A percentile compares a stretch with the other conserved stretches of the same genome.
These are phyloP conservation scores for Drosophila biarmipes DNA, from an alignment of 1,140 invertebrate species.

Conservation along the genomic window DNA sequence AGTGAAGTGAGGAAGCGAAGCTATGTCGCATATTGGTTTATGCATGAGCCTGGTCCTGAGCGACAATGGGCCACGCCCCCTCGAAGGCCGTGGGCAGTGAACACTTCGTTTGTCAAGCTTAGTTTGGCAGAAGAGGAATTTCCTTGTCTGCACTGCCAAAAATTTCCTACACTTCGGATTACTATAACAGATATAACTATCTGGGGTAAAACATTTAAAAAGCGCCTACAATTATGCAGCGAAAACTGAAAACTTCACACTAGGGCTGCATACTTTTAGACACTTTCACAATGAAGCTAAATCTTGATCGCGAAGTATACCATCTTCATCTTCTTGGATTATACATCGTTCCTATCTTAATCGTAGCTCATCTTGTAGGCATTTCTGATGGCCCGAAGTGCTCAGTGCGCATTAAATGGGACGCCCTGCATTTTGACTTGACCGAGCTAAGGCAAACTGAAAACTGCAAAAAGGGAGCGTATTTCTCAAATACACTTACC, in stretches of 20 bases:
- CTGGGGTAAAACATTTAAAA: too few species aligned
- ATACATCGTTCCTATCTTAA: too few species aligned
- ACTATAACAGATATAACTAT: too few species aligned
- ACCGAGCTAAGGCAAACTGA: slow-evolving; percentile 32
- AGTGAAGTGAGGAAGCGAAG: slow-evolving; percentile 22
- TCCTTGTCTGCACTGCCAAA: slow-evolving; percentile 16
- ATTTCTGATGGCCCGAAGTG: not conserved
- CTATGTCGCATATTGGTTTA: slow-evolving; percentile 72
- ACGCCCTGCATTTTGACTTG: slow-evolving; percentile 50
- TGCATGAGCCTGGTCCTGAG: slow-evolving; percentile 61
- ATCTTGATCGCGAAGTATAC: too few species aligned
- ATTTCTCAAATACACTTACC: slow-evolving; percentile 79
- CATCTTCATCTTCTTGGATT: not conserved
- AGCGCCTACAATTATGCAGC: too few species aligned
- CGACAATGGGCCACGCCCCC: slow-evolving; percentile 28
- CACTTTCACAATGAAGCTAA: too few species aligned
- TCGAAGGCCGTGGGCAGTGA: slow-evolving; percentile 25
- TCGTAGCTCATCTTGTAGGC: not conserved
- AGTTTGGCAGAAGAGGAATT: slow-evolving; percentile 33
- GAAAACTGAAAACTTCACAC: too few species aligned
- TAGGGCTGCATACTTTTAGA: too few species aligned
- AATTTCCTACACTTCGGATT: not conserved
- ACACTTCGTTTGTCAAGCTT: slow-evolving; percentile 77
- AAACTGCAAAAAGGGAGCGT: slow-evolving; percentile 31
- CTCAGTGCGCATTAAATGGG: slow-evolving; percentile 59